Evolutionary conservation across 2,797 vertebrate genomes (phyloP), one percentile per base, ranked within the genome.

Genomic region (Anas bernieri): DNA sequence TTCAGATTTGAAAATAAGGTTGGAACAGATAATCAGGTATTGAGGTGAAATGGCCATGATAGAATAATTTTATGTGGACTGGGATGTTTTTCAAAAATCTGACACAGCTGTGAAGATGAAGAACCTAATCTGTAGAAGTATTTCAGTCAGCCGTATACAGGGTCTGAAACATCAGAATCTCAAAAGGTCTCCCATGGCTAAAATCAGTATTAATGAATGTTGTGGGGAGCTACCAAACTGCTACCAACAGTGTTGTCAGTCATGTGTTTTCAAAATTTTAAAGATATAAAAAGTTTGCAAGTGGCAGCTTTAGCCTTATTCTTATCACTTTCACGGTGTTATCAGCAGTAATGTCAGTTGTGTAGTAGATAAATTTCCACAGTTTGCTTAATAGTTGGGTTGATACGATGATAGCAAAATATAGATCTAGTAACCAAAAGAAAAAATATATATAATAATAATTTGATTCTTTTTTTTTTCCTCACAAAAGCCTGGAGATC

Each of bases 401-500:
- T 95, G 80, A 17, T 63, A 0, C 43, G 41, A 33, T 94, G 91
- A 93, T 30, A 70, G 41, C 74, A 86, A 59, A 61, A 33, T 9
- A 31, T 54, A 66, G 18, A 63, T 58, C 20, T 76, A 46, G 56
- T 92, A 48, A 96, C 91, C 84, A 90, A 43, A 43, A 17, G 90
- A 63, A 85, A 35, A 91, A 28, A 5, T 8, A 48, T 48, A 23
- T 48, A 25, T 48, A 23, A 48, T 48, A 48, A 48, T 48, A 48
- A 11, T 48, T 48, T 48, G 11, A 28, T 97, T 96, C 93, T 96
- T 94, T 96, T 96, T 96, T 90, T 94, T 94, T 43, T 43, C 75
- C 82, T 94, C 83, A 86, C 96, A 94, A 98, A 99, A 98, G 98
- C 98, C 92, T 99, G 99, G 99, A 98, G 98, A 92, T 99, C 98